Base-by-base conservation (phyloP, 2,113 vertebrate genomes). In the Pluvianellus socialis region DNA sequence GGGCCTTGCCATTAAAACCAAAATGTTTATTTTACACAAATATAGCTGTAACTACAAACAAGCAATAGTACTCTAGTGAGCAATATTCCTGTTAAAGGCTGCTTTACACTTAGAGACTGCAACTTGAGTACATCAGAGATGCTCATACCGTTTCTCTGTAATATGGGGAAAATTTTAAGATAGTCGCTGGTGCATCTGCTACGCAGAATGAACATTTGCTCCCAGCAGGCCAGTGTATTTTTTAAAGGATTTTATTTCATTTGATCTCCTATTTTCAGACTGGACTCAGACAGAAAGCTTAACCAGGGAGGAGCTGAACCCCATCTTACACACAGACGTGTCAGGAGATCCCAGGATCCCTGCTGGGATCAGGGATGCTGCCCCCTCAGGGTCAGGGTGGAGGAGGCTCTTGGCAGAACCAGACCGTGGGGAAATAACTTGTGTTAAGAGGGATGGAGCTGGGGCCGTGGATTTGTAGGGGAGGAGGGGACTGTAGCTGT, bases 1-100 rank as follows among this genome's bases (percentile, higher is more conserved):
- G 94, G 90, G 73, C 24, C 85, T 91, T 90, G 27, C 79, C 92
- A 84, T 95, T 84, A 75, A 92, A 94, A 14, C 44, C 63, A 47
- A 59, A 59, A 67, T 89, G 88, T 94, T 85, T 81, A 3, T 81
- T 73, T 74, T 71, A 53, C 73, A 15, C 56, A 68, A 87, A 84
- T 88, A 19, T 20, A 94, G 59, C 72, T 96, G 79, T 97, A 75
- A 92, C 75, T 86, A 40, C 61, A 74, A 95, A 19, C 44, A 66
- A 89, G 79, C 33, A 44, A 42, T 83, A 47, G 27, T 24, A 47
- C 9, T 88, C 45, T 42, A 92, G 70, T 28, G 92, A 93, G 70
- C 38, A 45, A 11, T 73, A 53, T 65, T 83, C 38, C 62, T 88
- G 63, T 65, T 66, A 66, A 66, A 66, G 40, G 63, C 62, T 94